phyloP scores from a whole-genome alignment of 2,888 invertebrate species.

The Pammene fasciana region DNA sequence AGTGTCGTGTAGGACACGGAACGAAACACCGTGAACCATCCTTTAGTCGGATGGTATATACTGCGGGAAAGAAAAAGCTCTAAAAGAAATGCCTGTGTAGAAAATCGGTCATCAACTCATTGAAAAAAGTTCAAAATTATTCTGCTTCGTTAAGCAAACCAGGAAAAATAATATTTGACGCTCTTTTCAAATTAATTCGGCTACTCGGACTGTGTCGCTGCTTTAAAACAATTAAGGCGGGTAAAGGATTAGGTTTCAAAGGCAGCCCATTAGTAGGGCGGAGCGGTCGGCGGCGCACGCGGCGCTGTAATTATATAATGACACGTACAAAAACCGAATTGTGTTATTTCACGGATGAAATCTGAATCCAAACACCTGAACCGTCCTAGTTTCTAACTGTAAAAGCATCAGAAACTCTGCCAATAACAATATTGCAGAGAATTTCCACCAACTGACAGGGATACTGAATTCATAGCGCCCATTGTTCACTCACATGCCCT shows the following conservation, averaged over 20 bases:
- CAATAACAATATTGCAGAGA: too few relatives aligned
- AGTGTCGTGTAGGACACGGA: too few relatives aligned
- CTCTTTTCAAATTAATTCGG: slow-evolving; percentile 24
- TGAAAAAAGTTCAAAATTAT: background rate
- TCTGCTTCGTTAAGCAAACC: background rate
- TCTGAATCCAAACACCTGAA: background rate
- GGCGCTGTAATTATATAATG: slow-evolving; percentile 48
- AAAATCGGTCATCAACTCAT: background rate
- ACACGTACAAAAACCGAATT: slow-evolving; percentile 40
- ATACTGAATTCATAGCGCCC: background rate
- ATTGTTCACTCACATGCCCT: background rate
- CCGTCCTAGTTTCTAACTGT: background rate
- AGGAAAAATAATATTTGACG: slow-evolving; percentile 11
- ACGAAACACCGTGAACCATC: too few relatives aligned
- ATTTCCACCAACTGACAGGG: background rate
- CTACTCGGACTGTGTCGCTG: slow-evolving; percentile 27
- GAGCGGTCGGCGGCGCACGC: slow-evolving; percentile 43
- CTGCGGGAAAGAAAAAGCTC: background rate
- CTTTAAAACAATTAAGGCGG: slow-evolving; percentile 49
- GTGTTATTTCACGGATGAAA: slow-evolving; percentile 38
- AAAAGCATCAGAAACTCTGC: background rate
- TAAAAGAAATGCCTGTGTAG: background rate
- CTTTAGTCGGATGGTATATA: too few relatives aligned
- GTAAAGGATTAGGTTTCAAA: slow-evolving; percentile 62
- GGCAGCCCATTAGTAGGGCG: slow-evolving; percentile 56